A percentile compares a stretch with the other conserved stretches of the same genome.
Evolutionary conservation across 2,113 vertebrate genomes (phyloP).

Genomic region (Pogonocichla stellata): DNA sequence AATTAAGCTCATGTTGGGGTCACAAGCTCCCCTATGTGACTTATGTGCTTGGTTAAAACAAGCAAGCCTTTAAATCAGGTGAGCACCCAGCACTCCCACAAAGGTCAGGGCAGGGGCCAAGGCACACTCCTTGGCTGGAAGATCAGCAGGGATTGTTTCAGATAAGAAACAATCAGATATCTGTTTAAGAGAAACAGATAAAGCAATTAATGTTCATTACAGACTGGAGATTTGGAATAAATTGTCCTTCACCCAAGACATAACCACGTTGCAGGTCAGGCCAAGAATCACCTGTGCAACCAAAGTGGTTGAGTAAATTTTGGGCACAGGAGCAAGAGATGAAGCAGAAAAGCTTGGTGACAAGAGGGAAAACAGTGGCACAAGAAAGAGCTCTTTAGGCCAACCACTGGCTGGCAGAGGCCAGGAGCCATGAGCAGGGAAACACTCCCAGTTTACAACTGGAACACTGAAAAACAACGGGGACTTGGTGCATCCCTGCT

Average conservation of each 20-base stretch:
- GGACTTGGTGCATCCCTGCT: not conserved
- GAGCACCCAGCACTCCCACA: not conserved
- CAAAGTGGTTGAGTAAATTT: not conserved
- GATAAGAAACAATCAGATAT: too few relatives aligned
- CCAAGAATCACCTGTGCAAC: not conserved
- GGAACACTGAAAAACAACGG: not conserved
- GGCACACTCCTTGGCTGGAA: not conserved
- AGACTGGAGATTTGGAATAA: not conserved
- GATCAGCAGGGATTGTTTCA: not conserved
- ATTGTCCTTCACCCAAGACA: not conserved
- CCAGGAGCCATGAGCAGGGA: not conserved
- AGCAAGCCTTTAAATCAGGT: not conserved
- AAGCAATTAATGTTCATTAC: not conserved
- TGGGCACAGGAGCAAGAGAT: not conserved
- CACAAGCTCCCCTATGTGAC: not conserved
- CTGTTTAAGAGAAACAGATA: not conserved
- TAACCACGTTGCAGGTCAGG: not conserved
- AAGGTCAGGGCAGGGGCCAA: not conserved
- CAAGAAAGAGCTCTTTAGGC: not conserved
- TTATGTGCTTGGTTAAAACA: not conserved
- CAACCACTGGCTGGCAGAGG: not conserved
- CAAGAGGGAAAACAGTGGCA: not conserved
- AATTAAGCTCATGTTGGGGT: not conserved
- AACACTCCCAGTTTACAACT: not conserved
- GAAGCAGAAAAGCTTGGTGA: not conserved